A percentile compares a stretch with the other conserved stretches of the same genome.
Conservation (phyloP, 2,797 vertebrate species). For the Crax fasciolata region DNA sequence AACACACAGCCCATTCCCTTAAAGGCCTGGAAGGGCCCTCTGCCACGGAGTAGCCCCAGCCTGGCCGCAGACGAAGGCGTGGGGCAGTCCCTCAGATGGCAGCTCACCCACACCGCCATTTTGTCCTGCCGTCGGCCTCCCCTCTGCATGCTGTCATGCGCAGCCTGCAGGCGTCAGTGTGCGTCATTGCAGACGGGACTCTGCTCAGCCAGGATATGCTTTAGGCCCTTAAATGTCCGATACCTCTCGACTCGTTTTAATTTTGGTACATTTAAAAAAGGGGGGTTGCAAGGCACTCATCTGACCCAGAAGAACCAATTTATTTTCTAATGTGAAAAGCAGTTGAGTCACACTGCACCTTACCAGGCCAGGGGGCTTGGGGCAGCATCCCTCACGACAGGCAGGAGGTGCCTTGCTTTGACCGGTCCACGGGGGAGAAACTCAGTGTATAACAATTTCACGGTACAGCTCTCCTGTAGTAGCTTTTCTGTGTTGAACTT, state of each 20-base stretch:
- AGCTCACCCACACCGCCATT: accelerated
- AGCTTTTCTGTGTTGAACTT: constrained; percentile 75
- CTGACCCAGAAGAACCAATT: not conserved
- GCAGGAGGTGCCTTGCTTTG: not conserved
- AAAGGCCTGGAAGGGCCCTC: not conserved
- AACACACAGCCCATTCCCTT: not conserved
- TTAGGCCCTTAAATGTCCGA: constrained; percentile 1
- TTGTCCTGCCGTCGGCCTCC: not conserved
- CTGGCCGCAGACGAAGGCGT: accelerated
- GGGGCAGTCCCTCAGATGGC: not conserved
- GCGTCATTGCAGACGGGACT: not conserved
- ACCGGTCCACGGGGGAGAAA: not conserved
- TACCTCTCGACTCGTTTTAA: constrained; percentile 8
- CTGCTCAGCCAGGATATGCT: not conserved
- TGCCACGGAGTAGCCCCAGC: not conserved
- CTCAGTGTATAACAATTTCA: constrained; percentile 51
- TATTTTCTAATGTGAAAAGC: not conserved
- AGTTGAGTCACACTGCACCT: not conserved
- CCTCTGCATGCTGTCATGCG: not conserved
- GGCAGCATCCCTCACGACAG: not conserved
- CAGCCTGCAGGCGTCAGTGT: accelerated
- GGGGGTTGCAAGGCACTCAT: not conserved
- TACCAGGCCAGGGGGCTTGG: not conserved
- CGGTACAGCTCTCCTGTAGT: constrained; percentile 66
- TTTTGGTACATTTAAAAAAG: not conserved